Percentiles rank a stretch among this genome's conserved stretches.
These are phyloP conservation scores for Apocrypta bakeri DNA, from an alignment of 1,140 invertebrate species.

Conservation along the genomic window DNA sequence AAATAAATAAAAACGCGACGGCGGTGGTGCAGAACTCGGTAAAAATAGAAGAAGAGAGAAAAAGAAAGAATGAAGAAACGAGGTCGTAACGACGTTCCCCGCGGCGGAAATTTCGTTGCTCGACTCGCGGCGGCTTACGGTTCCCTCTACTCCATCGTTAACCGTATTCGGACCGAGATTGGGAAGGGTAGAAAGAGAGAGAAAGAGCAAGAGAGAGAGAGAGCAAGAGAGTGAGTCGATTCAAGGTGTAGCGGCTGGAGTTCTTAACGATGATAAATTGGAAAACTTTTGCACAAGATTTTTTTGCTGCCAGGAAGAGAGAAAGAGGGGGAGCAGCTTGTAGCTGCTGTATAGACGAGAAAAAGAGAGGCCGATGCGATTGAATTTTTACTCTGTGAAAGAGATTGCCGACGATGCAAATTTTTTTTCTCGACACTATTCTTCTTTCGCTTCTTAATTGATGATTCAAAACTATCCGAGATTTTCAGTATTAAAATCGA, in stretches of 20 bases:
- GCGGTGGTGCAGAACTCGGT: too few species aligned
- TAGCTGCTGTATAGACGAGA: not conserved
- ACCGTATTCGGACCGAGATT: slow-evolving; percentile 40
- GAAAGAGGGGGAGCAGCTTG: not conserved
- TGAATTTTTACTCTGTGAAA: slow-evolving; percentile 35
- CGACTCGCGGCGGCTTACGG: not conserved
- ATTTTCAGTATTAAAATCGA: not conserved
- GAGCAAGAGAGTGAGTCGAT: too few species aligned
- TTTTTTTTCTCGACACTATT: not conserved
- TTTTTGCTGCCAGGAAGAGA: not conserved
- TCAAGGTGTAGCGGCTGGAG: slow-evolving; percentile 21
- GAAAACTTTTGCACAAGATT: slow-evolving; percentile 48
- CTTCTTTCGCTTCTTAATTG: slow-evolving; percentile 11
- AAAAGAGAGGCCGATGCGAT: slow-evolving; percentile 3
- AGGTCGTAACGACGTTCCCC: slow-evolving; percentile 24
- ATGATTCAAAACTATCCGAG: slow-evolving; percentile 28
- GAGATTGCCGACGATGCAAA: slow-evolving; percentile 18
- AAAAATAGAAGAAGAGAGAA: not conserved
- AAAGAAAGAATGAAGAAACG: not conserved
- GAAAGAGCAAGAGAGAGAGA: too few species aligned
- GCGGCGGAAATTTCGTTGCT: slow-evolving; percentile 43
- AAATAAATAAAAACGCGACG: not conserved
- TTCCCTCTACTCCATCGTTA: slow-evolving; percentile 26
- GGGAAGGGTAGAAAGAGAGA: slow-evolving; percentile 1
- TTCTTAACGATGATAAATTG: slow-evolving; percentile 51